A percentile compares a stretch with the other conserved stretches of the same genome.
phyloP scores from a whole-genome alignment of 2,888 invertebrate genomes.

The Epicampocera succincta region DNA sequence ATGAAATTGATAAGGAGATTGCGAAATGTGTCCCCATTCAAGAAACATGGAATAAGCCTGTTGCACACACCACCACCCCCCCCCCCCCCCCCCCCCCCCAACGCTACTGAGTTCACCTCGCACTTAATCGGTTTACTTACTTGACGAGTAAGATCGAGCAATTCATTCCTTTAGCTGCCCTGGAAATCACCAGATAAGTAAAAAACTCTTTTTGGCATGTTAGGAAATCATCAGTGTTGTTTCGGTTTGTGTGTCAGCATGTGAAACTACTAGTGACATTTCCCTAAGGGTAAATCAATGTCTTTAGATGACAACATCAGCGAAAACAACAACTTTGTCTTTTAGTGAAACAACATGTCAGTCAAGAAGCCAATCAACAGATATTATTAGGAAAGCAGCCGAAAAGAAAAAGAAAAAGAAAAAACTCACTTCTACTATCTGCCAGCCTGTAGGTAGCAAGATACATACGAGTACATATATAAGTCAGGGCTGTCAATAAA shows the following conservation, averaged over 20 bases:
- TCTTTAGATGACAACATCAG: constrained; percentile 60
- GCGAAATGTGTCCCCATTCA: too few species aligned
- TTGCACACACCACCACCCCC: too few species aligned
- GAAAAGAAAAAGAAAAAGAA: too few species aligned
- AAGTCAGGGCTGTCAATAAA: constrained; percentile 39
- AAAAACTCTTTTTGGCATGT: constrained; percentile 55
- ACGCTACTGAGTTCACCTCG: too few species aligned
- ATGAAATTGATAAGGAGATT: too few species aligned
- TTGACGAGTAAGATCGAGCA: too few species aligned
- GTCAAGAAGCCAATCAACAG: constrained; percentile 52
- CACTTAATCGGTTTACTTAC: too few species aligned
- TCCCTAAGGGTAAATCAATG: constrained; percentile 66
- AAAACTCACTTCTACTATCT: too few species aligned
- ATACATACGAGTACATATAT: constrained; percentile 1
- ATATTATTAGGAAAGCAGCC: constrained; percentile 46
- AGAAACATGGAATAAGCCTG: too few species aligned
- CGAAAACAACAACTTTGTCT: constrained; percentile 38
- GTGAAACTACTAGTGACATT: constrained; percentile 54
- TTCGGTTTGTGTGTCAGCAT: constrained; percentile 29
- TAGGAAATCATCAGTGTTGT: constrained; percentile 54
- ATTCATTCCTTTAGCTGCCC: constrained; percentile 18
- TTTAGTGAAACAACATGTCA: constrained; percentile 53
- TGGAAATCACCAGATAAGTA: neutral
- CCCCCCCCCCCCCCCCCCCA: too few species aligned
- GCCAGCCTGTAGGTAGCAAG: too few species aligned